A percentile compares a stretch with the other conserved stretches of the same genome.
These are phyloP conservation scores for Ruditapes philippinarum DNA, from an alignment of 1,140 invertebrate species.

Conservation along the genomic window DNA sequence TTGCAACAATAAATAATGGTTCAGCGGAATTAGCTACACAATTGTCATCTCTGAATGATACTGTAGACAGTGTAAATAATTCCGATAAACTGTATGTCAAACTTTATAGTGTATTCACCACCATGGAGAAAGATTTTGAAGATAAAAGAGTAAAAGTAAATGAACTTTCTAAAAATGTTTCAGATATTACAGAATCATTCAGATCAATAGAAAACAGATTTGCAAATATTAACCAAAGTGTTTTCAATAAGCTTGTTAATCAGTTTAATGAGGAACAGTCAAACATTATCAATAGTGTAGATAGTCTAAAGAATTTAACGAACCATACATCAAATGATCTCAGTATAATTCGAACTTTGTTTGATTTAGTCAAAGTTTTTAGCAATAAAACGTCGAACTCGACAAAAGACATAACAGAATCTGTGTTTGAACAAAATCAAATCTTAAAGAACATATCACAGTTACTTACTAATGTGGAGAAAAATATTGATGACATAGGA, in stretches of 20 bases:
- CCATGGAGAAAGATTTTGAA: neutral
- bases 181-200: neutral
- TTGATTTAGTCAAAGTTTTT: neutral
- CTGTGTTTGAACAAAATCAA: neutral
- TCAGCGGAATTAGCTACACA: neutral
- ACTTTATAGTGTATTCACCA: neutral
- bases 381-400: neutral
- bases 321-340: neutral
- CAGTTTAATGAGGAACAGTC: neutral
- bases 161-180: neutral
- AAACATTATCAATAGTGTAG: neutral
- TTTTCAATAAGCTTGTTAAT: neutral
- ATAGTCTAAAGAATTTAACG: neutral
- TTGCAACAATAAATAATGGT: neutral
- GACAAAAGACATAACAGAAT: neutral
- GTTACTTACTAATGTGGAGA: neutral
- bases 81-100: neutral
- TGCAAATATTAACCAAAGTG: neutral
- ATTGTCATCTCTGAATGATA: neutral
- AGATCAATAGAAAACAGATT: neutral
- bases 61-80: neutral
- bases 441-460: neutral
- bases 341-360: neutral
- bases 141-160: neutral
- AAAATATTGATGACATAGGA: neutral